Evolutionary conservation across 2,113 vertebrate species (phyloP).

Genomic region (Laticauda laticaudata): DNA sequence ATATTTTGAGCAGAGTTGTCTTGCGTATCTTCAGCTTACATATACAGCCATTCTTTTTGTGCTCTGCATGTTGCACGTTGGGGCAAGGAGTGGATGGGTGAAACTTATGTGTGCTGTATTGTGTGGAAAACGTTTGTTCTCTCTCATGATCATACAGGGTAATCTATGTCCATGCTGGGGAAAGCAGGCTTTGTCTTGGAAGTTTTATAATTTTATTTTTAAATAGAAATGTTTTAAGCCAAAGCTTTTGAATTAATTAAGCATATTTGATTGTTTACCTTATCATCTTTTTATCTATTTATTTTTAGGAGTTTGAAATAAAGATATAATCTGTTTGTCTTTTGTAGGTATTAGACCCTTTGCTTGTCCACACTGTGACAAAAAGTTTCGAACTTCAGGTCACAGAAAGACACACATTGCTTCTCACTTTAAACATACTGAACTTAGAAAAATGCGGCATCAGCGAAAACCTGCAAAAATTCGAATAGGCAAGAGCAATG

Average conservation of each 20-base stretch:
- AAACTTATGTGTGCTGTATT: neutral
- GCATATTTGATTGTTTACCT: neutral
- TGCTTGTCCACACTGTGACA: conserved; percentile 96
- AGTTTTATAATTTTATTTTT: neutral
- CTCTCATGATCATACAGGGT: neutral
- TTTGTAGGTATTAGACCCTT: conserved; percentile 89
- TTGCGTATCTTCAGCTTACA: neutral
- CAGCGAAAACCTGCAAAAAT: conserved; percentile 86
- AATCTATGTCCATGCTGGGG: neutral
- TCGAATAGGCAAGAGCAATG: conserved; percentile 81
- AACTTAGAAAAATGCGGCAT: conserved; percentile 88
- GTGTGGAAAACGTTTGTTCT: neutral
- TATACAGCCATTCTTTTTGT: neutral
- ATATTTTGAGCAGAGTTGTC: neutral
- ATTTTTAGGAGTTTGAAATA: neutral
- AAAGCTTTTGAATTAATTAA: neutral
- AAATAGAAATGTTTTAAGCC: neutral
- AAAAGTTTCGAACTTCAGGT: conserved; percentile 95
- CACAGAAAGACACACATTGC: conserved; percentile 96
- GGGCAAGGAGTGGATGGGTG: neutral
- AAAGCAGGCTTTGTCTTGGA: neutral
- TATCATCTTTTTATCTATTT: neutral
- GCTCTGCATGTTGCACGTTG: neutral
- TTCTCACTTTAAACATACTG: conserved; percentile 93
- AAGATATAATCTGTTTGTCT: neutral